Conservation (phyloP, 2,888 invertebrate genomes). For the Eugnorisma glareosa region DNA sequence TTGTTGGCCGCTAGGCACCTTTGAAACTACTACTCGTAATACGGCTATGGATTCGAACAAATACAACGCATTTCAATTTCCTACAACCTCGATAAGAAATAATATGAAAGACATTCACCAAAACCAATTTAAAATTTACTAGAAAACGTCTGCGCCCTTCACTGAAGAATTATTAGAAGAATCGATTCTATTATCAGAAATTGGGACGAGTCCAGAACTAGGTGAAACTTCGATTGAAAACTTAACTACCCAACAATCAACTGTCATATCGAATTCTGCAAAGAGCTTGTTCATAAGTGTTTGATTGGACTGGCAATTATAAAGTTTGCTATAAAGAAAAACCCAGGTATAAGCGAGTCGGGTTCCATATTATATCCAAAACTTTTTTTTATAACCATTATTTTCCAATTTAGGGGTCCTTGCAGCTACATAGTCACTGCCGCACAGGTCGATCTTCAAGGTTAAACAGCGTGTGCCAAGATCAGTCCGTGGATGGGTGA, state of each 20-base stretch:
- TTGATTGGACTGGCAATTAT: neutral
- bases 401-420: neutral
- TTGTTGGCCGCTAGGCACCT: too few relatives aligned
- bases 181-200: constrained; percentile 45
- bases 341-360: too few relatives aligned
- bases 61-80: constrained; percentile 15
- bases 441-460: neutral
- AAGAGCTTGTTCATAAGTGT: neutral
- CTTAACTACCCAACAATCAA: neutral
- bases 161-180: neutral
- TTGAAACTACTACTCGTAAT: neutral
- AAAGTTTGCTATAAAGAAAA: constrained; percentile 1
- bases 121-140: constrained; percentile 39
- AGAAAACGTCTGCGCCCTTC: constrained; percentile 15
- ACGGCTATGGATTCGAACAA: neutral
- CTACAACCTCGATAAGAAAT: neutral
- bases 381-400: neutral
- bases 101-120: constrained; percentile 14
- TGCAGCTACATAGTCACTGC: neutral
- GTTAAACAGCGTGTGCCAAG: neutral
- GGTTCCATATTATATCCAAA: neutral
- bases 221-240: constrained; percentile 3
- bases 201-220: constrained; percentile 6
- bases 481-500: neutral
- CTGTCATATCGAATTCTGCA: neutral